Conservation (phyloP, 2,888 invertebrate species). For the Diarsia brunnea region DNA sequence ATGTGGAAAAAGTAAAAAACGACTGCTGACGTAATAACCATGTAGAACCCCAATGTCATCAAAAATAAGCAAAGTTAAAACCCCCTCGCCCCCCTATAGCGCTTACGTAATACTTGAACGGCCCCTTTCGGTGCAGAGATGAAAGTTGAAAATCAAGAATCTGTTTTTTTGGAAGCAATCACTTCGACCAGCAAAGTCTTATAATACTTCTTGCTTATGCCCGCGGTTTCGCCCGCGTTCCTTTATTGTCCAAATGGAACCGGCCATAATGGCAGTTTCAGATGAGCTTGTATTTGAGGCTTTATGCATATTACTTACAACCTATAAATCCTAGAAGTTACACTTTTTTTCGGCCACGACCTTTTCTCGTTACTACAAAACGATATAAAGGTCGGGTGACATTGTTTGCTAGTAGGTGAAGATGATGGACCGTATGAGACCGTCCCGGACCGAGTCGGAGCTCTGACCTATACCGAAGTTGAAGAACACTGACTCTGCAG, state of each 20-base stretch:
- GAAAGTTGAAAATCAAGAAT: background rate
- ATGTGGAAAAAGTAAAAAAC: too few relatives aligned
- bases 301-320: background rate
- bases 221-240: background rate
- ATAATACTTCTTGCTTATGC: background rate
- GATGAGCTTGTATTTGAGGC: background rate
- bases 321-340: background rate
- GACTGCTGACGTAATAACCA: too few relatives aligned
- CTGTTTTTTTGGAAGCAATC: background rate
- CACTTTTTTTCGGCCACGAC: constrained; percentile 22
- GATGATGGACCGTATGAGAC: constrained; percentile 94
- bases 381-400: constrained; percentile 58
- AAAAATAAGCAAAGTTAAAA: too few relatives aligned
- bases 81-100: too few relatives aligned
- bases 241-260: background rate
- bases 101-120: too few relatives aligned
- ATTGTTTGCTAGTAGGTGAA: constrained; percentile 89
- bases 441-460: constrained; percentile 93
- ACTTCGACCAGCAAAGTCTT: constrained; percentile 1
- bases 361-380: constrained; percentile 45
- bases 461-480: constrained; percentile 94
- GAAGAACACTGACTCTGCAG: constrained; percentile 94
- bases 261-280: background rate
- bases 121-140: background rate
- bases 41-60: too few relatives aligned